These are phyloP conservation scores for Melipona beecheii DNA, from an alignment of 2,888 invertebrate genomes.

Conservation along the genomic window DNA sequence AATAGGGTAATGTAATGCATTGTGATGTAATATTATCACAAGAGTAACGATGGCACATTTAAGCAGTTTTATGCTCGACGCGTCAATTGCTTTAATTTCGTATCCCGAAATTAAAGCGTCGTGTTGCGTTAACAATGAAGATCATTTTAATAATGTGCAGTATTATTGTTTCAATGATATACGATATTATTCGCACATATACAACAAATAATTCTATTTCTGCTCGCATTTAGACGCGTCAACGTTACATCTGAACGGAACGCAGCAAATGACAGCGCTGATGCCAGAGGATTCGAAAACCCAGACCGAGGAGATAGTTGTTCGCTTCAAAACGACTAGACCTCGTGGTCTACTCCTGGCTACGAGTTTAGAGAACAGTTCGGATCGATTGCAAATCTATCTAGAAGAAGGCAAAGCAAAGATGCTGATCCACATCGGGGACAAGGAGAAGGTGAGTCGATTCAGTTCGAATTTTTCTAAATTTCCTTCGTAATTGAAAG, in stretches of 20 bases:
- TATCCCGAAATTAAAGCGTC: too few relatives aligned
- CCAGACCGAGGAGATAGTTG: constrained; percentile 94
- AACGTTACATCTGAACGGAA: constrained; percentile 94
- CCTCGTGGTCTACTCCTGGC: constrained; percentile 92
- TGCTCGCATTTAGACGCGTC: constrained; percentile 89
- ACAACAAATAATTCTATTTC: background rate
- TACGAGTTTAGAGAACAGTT: constrained; percentile 91
- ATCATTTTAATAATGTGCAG: too few relatives aligned
- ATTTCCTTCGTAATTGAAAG: background rate
- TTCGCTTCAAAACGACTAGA: constrained; percentile 93
- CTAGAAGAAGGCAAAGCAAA: constrained; percentile 93
- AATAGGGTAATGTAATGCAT: background rate
- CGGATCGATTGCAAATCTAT: constrained; percentile 93
- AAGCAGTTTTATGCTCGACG: too few relatives aligned
- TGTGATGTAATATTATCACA: background rate
- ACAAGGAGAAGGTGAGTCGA: constrained; percentile 91
- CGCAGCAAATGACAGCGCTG: constrained; percentile 92
- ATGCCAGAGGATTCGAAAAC: constrained; percentile 91
- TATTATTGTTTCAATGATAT: too few relatives aligned
- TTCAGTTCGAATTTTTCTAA: background rate
- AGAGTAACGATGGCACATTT: background rate
- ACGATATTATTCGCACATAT: background rate
- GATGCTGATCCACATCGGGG: constrained; percentile 92
- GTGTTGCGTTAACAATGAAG: background rate
- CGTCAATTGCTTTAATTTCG: background rate